These are phyloP conservation scores for Tokudaia tokunoshimensis DNA, from an alignment of 2,797 vertebrate species.

Conservation along the genomic window DNA sequence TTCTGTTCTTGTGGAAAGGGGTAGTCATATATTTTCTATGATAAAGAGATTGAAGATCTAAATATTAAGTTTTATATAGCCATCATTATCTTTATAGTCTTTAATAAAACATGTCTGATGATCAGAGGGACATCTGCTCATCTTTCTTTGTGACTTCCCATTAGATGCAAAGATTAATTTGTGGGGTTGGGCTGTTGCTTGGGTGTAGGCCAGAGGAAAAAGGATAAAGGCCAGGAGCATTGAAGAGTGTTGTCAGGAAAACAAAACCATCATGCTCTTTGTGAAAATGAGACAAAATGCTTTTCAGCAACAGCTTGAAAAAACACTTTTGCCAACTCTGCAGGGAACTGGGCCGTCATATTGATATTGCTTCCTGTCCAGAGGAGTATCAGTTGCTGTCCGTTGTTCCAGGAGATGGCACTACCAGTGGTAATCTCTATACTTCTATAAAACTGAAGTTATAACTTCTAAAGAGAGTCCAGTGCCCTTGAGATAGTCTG, in stretches of 20 bases:
- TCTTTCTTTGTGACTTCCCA: background rate
- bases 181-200: background rate
- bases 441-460: slow-evolving; percentile 28
- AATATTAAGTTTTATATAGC: background rate
- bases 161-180: slow-evolving; percentile 50
- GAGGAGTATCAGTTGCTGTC: slow-evolving; percentile 10
- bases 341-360: background rate
- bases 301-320: slow-evolving; percentile 61
- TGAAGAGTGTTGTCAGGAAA: slow-evolving; percentile 60
- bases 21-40: background rate
- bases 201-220: slow-evolving; percentile 20
- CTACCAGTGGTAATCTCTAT: background rate
- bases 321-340: slow-evolving; percentile 59
- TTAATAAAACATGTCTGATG: background rate
- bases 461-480: background rate
- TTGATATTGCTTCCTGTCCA: background rate
- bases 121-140: background rate
- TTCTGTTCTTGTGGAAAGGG: slow-evolving; percentile 16
- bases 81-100: background rate
- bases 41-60: background rate
- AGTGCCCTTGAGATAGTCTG: background rate
- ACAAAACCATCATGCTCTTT: slow-evolving; percentile 67
- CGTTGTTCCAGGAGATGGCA: slow-evolving; percentile 47
- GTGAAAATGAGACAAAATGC: slow-evolving; percentile 63
- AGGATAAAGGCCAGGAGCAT: background rate